phyloP scores from a whole-genome alignment of 2,113 vertebrate species.

The Athene cunicularia region DNA sequence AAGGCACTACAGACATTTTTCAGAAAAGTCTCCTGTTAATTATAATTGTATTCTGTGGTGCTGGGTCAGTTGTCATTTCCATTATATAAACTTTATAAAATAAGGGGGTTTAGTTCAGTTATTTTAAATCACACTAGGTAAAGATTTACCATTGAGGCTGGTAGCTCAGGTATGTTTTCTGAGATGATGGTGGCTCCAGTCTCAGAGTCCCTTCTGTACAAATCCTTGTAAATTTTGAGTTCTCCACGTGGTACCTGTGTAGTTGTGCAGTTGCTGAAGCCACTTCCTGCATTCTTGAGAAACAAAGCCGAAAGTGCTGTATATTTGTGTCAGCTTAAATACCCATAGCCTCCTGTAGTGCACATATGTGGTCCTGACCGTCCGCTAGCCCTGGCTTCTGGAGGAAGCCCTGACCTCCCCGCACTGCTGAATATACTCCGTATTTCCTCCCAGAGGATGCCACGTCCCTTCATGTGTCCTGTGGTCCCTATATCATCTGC shows the following conservation, averaged over 20 bases:
- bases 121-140: neutral
- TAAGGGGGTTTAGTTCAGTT: neutral
- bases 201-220: neutral
- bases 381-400: neutral
- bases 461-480: neutral
- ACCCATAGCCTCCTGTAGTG: neutral
- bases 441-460: neutral
- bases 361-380: neutral
- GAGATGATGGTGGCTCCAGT: neutral
- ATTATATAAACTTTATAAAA: slow-evolving; percentile 19
- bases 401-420: neutral
- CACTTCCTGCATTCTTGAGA: neutral
- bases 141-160: neutral
- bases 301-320: accelerated
- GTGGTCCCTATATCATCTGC: neutral
- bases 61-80: slow-evolving; percentile 51
- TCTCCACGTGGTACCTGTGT: accelerated
- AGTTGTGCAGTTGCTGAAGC: neutral
- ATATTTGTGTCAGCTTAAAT: neutral
- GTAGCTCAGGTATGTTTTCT: neutral
- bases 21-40: slow-evolving; percentile 50
- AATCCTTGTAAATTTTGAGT: neutral
- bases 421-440: accelerated
- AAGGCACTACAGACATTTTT: slow-evolving; percentile 6
- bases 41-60: slow-evolving; percentile 14